Conservation (phyloP, 2,113 vertebrate genomes). For the Coptodon rendalli region DNA sequence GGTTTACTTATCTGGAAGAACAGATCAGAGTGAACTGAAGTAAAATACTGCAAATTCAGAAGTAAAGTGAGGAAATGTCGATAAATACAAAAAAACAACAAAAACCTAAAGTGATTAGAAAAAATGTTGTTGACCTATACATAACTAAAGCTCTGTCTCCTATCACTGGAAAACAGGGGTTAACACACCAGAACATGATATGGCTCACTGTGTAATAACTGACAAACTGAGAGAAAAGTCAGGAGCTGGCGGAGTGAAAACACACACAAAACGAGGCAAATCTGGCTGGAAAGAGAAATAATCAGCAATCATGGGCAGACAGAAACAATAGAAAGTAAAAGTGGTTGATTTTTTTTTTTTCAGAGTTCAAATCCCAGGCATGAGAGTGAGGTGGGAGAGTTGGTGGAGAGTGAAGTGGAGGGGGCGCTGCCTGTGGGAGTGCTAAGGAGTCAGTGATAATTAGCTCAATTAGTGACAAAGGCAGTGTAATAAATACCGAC, state of each 20-base stretch:
- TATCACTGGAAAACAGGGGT: neutral
- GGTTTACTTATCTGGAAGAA: neutral
- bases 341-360: neutral
- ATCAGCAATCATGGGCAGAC: conserved; percentile 44
- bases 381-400: conserved; percentile 56
- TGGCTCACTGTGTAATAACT: neutral
- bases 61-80: neutral
- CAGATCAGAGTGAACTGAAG: neutral
- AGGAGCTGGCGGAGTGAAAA: neutral
- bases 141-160: neutral
- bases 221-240: neutral
- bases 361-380: conserved; percentile 68
- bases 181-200: neutral
- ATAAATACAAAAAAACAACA: neutral
- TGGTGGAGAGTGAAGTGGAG: neutral
- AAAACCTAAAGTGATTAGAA: neutral
- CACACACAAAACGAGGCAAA: neutral
- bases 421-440: conserved; percentile 86
- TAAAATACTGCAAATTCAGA: neutral
- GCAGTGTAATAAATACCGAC: conserved; percentile 99
- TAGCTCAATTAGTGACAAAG: conserved; percentile 99
- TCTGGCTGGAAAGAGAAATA: neutral
- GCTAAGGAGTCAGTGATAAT: conserved; percentile 99
- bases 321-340: conserved; percentile 24
- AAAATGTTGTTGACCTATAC: neutral